These are phyloP conservation scores for Sinocyclocheilus anshuiensis DNA, from an alignment of 2,113 vertebrate genomes.

Conservation along the genomic window DNA sequence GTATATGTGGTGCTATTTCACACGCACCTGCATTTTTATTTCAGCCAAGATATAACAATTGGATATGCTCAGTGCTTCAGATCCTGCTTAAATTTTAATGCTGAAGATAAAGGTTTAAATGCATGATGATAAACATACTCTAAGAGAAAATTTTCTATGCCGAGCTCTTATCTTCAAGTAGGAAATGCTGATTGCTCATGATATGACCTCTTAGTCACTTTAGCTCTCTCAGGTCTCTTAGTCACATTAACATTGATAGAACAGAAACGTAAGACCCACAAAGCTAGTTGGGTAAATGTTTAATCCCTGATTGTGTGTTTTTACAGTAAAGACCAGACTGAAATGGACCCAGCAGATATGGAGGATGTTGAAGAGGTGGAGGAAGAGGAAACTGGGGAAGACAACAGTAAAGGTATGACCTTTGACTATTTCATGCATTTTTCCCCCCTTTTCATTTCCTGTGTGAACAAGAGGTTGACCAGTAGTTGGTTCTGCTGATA, in stretches of 20 bases:
- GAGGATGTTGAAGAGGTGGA: constrained; percentile 98
- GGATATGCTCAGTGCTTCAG: neutral
- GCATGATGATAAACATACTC: neutral
- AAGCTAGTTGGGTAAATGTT: neutral
- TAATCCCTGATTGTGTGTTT: constrained; percentile 16
- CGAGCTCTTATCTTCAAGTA: neutral
- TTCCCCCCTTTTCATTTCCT: no score
- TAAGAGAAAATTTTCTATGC: neutral
- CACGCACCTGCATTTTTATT: neutral
- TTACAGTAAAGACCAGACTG: constrained; percentile 92
- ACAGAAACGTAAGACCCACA: neutral
- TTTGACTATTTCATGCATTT: neutral
- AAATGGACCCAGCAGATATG: constrained; percentile 97
- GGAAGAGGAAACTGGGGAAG: constrained; percentile 91
- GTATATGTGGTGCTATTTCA: neutral
- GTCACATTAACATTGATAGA: neutral
- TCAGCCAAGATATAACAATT: neutral
- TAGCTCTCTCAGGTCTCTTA: neutral
- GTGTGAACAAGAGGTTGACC: neutral
- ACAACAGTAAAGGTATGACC: constrained; percentile 91
- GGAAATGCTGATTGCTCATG: neutral
- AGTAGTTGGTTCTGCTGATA: neutral
- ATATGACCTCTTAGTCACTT: neutral
- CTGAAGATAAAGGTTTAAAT: neutral
- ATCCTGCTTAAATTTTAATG: neutral